Evolutionary conservation across 2,797 vertebrate species (phyloP).

Genomic region (Petrocephalus schoutedeni): DNA sequence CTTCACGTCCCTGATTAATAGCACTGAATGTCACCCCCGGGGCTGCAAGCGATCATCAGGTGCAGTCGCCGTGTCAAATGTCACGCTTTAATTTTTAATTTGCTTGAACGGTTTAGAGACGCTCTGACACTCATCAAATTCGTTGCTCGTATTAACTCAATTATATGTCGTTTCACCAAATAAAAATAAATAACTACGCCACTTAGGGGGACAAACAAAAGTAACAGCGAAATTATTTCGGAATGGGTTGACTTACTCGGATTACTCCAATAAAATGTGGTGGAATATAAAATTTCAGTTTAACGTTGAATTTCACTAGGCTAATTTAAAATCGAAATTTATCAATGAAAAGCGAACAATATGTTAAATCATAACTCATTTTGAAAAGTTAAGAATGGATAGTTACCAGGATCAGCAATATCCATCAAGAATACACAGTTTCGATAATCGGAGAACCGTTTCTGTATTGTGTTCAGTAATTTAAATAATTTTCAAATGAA

Average conservation of each 20-base stretch:
- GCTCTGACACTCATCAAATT: conserved; percentile 80
- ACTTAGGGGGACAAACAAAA: conserved; percentile 62
- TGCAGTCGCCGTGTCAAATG: conserved; percentile 72
- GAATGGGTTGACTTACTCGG: conserved; percentile 32
- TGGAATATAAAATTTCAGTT: background rate
- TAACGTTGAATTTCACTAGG: background rate
- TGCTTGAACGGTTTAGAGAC: conserved; percentile 87
- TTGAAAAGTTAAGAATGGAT: background rate
- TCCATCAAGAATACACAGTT: background rate
- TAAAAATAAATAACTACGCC: conserved; percentile 49
- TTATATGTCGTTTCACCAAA: conserved; percentile 59
- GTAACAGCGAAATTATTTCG: conserved; percentile 47
- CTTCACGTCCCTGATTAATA: conserved; percentile 64
- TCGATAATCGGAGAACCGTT: background rate
- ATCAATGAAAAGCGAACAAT: background rate
- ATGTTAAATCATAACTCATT: background rate
- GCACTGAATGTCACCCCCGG: conserved; percentile 63
- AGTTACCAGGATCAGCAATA: background rate
- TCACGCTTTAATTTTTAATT: conserved; percentile 83
- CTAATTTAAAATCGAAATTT: background rate
- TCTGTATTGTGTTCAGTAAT: background rate
- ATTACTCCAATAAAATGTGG: background rate
- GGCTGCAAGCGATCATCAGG: conserved; percentile 64
- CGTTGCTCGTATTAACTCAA: conserved; percentile 87
- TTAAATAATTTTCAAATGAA: background rate